Percentiles rank a stretch among this genome's conserved stretches.
Conservation (phyloP, 2,888 invertebrate species). For the Agapetus fuscipes region DNA sequence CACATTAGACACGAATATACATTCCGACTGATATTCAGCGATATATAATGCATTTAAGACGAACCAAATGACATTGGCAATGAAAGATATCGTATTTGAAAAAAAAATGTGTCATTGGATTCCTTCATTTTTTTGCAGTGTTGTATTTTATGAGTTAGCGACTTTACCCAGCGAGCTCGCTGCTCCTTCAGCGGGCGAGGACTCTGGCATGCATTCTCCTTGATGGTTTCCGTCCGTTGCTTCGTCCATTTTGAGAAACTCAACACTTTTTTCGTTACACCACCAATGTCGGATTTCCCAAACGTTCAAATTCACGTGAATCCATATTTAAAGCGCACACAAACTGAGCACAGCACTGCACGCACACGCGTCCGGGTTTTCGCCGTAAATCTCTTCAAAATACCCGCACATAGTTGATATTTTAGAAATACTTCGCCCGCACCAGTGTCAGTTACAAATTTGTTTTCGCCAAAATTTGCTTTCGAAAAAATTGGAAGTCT, state of each 20-base stretch:
- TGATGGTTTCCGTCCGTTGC: slow-evolving; percentile 10
- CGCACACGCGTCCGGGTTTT: slow-evolving; percentile 7
- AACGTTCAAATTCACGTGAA: slow-evolving; percentile 13
- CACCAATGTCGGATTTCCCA: slow-evolving; percentile 16
- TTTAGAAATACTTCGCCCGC: slow-evolving; percentile 3
- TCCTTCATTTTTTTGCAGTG: no score
- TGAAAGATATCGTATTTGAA: slow-evolving; percentile 11
- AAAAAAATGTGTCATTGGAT: no score
- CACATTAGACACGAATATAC: no score
- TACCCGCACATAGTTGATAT: slow-evolving; percentile 8
- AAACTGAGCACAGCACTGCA: slow-evolving; percentile 10
- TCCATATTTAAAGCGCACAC: slow-evolving; percentile 10
- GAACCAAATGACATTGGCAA: slow-evolving; percentile 17
- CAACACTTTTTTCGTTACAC: slow-evolving; percentile 9
- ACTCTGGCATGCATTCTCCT: no score
- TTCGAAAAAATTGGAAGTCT: slow-evolving; percentile 12
- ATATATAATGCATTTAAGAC: no score
- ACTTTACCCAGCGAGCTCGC: no score
- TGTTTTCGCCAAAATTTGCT: slow-evolving; percentile 15
- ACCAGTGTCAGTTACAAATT: slow-evolving; percentile 14
- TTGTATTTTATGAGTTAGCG: no score
- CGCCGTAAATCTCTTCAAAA: slow-evolving; percentile 7
- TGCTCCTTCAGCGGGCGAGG: no score
- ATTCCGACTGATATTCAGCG: no score
- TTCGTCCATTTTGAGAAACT: slow-evolving; percentile 14